Evolutionary conservation across 2,888 invertebrate genomes (phyloP).

Genomic region (Coenonympha glycerion): DNA sequence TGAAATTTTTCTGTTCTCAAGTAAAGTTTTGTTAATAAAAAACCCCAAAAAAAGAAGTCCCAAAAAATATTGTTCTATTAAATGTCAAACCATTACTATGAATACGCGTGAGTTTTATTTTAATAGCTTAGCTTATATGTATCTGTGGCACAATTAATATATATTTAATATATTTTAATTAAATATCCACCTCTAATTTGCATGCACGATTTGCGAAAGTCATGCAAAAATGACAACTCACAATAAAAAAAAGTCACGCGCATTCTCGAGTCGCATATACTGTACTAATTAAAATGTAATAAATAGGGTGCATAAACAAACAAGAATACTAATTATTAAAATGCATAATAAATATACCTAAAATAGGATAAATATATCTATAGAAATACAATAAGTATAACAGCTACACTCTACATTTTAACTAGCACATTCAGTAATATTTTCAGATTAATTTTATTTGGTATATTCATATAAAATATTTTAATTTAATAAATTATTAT

Average conservation of each 20-base stretch:
- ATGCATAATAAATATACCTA: conserved; percentile 39
- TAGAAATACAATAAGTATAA: conserved; percentile 12
- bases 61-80: conserved; percentile 1
- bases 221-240: too few relatives aligned
- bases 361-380: conserved; percentile 30
- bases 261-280: background rate
- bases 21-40: too few relatives aligned
- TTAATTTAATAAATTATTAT: background rate
- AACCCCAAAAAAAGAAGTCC: background rate
- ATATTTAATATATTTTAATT: too few relatives aligned
- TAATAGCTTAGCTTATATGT: too few relatives aligned
- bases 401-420: conserved; percentile 60
- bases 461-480: too few relatives aligned
- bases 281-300: conserved; percentile 68
- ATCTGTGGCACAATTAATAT: too few relatives aligned
- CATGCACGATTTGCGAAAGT: too few relatives aligned
- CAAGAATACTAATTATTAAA: conserved; percentile 30
- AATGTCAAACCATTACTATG: conserved; percentile 10
- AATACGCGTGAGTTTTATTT: conserved; percentile 3
- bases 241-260: background rate
- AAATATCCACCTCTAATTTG: too few relatives aligned
- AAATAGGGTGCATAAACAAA: conserved; percentile 39
- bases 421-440: conserved; percentile 68
- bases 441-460: conserved; percentile 49
- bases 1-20: too few relatives aligned